These are phyloP conservation scores for Lerema accius DNA, from an alignment of 1,140 invertebrate species.

Conservation along the genomic window DNA sequence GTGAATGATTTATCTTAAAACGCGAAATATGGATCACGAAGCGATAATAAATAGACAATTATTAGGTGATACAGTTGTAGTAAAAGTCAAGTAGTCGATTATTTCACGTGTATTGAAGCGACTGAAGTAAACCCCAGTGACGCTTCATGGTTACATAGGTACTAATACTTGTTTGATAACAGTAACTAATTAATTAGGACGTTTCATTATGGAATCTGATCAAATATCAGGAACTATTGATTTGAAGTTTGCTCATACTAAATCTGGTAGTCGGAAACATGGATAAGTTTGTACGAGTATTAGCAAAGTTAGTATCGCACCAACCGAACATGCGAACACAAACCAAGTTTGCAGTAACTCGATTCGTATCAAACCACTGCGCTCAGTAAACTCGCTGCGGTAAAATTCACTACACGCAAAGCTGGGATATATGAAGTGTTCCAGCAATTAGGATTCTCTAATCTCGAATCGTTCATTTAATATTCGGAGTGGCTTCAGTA, in stretches of 20 bases:
- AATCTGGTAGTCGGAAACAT: not conserved
- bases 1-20: no score
- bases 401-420: constrained; percentile 40
- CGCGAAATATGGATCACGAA: no score
- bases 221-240: constrained; percentile 1
- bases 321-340: not conserved
- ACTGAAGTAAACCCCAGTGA: no score
- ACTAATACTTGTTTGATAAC: not conserved
- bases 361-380: constrained; percentile 29
- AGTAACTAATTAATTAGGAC: not conserved
- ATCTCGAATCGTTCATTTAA: constrained; percentile 58
- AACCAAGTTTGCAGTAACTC: constrained; percentile 27
- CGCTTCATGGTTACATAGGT: no score
- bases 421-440: constrained; percentile 36
- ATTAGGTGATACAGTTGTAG: no score
- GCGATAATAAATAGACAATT: no score
- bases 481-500: constrained; percentile 61
- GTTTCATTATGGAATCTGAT: not conserved
- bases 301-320: constrained; percentile 24
- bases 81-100: no score
- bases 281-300: constrained; percentile 5
- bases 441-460: constrained; percentile 20
- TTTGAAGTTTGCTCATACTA: constrained; percentile 10
- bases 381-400: constrained; percentile 28
- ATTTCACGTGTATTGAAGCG: no score